Base-by-base conservation (phyloP, 2,888 invertebrate genomes). In the Orthonevra nobilis region DNA sequence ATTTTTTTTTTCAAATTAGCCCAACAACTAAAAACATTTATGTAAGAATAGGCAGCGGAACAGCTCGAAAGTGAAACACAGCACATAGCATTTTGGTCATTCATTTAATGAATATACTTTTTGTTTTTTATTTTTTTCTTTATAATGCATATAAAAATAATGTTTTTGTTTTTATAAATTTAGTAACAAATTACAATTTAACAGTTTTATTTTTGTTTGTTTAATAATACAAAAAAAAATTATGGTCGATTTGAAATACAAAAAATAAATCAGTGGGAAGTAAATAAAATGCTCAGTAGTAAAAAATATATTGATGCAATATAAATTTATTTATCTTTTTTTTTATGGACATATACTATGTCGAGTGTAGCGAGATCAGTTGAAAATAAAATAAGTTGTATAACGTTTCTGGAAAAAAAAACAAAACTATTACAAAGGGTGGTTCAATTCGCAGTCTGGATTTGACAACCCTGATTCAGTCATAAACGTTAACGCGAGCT, bases 51-150 rank as follows among this genome's bases (percentile, higher is more conserved):
- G 44, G 61, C 69, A 69, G 70, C 70, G 64, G n/a, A 42, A 77
- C 77, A 72, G 70, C 63, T 63, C 50, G 58, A 64, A 77, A 72
- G 64, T 77, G 77, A 77, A 77, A 77, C 77, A 77, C 77, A 77
- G 77, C 77, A 77, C 77, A 77, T 40, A 77, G 77, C 52, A 64
- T 58, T 70, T 77, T 61, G 28, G 5, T 69, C 23, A 19, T 48
- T 63, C 48, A 54, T 68, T 28, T 70, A 77, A 66, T 66, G 32
- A 72, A 42, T 40, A 48, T 44, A 50, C 26, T 52, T 70, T 64
- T 70, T 60, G 40, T 66, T 66, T 52, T 63, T 40, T 63, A 50
- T 56, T 26, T 48, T 26, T 58, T 46, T 26, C 40, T 56, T 34
- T 40, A n/a, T 38, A 23, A 63, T 46, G 32, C 72, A 72, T 32